phyloP scores from a whole-genome alignment of 2,888 invertebrate species.

The Eupithecia subumbrata region DNA sequence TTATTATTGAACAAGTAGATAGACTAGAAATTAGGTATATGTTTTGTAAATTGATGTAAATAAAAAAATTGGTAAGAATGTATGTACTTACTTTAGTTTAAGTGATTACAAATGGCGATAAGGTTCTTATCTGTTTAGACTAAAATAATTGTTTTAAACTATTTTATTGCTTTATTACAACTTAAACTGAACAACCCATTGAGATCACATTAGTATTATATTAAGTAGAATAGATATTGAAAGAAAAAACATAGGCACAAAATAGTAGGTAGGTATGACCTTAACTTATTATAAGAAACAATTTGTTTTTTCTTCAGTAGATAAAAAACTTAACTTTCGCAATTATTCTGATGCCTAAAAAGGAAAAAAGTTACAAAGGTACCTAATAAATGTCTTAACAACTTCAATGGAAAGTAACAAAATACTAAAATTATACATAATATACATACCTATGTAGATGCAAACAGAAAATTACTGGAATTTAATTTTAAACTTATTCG shows the following conservation, averaged over 20 bases:
- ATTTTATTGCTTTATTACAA: conserved; percentile 20
- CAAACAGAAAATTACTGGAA: neutral
- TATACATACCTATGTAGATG: neutral
- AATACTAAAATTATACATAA: neutral
- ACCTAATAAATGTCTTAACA: neutral
- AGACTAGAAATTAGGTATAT: conserved; percentile 53
- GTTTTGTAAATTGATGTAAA: conserved; percentile 67
- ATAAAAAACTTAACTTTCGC: neutral
- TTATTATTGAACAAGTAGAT: conserved; percentile 56
- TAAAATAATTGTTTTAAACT: conserved; percentile 18
- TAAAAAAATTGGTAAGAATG: conserved; percentile 35
- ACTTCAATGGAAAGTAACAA: neutral
- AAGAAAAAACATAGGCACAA: conserved; percentile 7
- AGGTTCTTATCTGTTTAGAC: conserved; percentile 33
- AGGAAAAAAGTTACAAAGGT: neutral
- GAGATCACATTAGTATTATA: conserved; percentile 26
- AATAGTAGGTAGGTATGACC: conserved; percentile 11
- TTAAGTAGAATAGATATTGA: conserved; percentile 8
- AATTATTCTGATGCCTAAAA: neutral
- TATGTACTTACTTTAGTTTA: conserved; percentile 11
- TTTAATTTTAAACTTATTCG: neutral
- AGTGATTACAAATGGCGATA: conserved; percentile 40
- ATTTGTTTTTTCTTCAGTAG: neutral
- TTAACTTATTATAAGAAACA: neutral
- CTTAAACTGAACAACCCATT: conserved; percentile 26